Evolutionary conservation across 2,888 invertebrate genomes (phyloP).

Genomic region (Erebia aethiops): DNA sequence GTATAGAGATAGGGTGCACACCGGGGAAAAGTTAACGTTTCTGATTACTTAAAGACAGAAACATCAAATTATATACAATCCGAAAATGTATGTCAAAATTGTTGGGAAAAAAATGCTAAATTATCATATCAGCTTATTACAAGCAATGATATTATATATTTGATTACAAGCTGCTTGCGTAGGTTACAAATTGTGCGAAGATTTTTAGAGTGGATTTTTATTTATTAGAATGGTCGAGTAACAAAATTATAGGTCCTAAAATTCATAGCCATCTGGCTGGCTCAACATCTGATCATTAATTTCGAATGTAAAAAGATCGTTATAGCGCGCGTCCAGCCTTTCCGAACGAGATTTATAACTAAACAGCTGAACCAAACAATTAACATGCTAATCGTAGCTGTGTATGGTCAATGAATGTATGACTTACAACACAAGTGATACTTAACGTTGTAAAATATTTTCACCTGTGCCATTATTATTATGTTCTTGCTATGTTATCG

Average conservation of each 20-base stretch:
- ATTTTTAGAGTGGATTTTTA: too few relatives aligned
- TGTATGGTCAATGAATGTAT: conserved; percentile 28
- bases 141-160: too few relatives aligned
- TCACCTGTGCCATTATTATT: conserved; percentile 19
- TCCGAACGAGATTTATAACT: conserved; percentile 67
- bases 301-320: conserved; percentile 38
- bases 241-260: not conserved
- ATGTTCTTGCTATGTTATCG: not conserved
- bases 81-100: too few relatives aligned
- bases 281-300: conserved; percentile 35
- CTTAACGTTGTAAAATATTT: conserved; percentile 10
- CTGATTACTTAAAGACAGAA: too few relatives aligned
- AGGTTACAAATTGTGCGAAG: too few relatives aligned
- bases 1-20: too few relatives aligned
- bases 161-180: too few relatives aligned
- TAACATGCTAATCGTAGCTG: conserved; percentile 65
- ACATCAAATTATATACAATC: too few relatives aligned
- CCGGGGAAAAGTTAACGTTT: too few relatives aligned
- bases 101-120: too few relatives aligned
- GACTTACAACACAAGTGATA: not conserved
- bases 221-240: too few relatives aligned
- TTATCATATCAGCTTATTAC: too few relatives aligned
- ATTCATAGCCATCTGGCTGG: not conserved
- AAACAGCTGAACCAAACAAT: conserved; percentile 66
- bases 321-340: conserved; percentile 45